A percentile compares a stretch with the other conserved stretches of the same genome.
phyloP scores from a whole-genome alignment of 2,113 vertebrate species.

The Rhagologus leucostigma region DNA sequence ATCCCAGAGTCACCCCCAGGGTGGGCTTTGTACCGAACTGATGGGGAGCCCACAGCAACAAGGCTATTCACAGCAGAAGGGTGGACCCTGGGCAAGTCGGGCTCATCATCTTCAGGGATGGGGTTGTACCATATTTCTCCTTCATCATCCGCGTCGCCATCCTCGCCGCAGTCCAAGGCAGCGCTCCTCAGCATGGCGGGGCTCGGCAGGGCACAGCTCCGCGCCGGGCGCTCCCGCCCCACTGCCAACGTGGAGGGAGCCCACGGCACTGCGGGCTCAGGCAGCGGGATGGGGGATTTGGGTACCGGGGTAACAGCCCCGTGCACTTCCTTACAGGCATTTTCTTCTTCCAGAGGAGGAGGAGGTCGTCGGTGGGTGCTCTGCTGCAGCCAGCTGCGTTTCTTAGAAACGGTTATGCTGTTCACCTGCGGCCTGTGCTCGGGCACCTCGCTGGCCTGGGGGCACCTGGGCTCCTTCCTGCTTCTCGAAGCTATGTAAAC shows the following conservation, averaged over 20 bases:
- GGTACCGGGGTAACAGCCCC: constrained; percentile 50
- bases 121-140: constrained; percentile 99
- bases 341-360: constrained; percentile 70
- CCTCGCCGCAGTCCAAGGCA: constrained; percentile 78
- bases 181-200: not conserved
- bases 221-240: not conserved
- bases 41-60: constrained; percentile 10
- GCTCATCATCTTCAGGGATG: constrained; percentile 93
- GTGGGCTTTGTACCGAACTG: constrained; percentile 29
- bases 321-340: constrained; percentile 58
- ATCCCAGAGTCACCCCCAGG: constrained; percentile 26
- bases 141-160: constrained; percentile 92
- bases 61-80: constrained; percentile 21
- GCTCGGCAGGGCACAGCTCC: not conserved
- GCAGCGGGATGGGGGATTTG: constrained; percentile 29
- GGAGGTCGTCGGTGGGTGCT: constrained; percentile 72
- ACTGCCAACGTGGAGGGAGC: not conserved
- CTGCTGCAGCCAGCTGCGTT: constrained; percentile 96
- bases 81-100: not conserved
- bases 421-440: constrained; percentile 72
- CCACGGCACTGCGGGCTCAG: constrained; percentile 51
- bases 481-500: constrained; percentile 76
- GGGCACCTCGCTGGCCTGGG: constrained; percentile 52
- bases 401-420: constrained; percentile 95
- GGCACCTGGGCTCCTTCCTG: constrained; percentile 66